These are phyloP conservation scores for Agriopis aurantiaria DNA, from an alignment of 2,888 invertebrate genomes.

Conservation along the genomic window DNA sequence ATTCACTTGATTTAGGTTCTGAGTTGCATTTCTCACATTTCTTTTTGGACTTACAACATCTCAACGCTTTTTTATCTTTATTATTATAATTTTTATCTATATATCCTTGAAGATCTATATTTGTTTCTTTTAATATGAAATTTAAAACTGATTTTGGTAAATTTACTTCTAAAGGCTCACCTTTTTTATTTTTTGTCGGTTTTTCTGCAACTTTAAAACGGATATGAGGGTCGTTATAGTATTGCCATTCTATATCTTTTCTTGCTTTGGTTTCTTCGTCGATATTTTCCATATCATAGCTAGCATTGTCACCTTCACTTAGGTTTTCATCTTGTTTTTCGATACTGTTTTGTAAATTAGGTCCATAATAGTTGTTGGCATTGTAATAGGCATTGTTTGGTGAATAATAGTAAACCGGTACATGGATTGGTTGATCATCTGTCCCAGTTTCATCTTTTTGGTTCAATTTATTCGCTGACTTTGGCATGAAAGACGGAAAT, in stretches of 20 bases:
- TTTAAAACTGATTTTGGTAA: conserved; percentile 9
- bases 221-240: neutral
- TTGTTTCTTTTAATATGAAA: conserved; percentile 12
- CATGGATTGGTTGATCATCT: conserved; percentile 1
- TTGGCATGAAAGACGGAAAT: conserved; percentile 10
- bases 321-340: neutral
- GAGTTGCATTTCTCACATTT: neutral
- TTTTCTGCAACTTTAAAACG: neutral
- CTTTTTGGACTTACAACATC: neutral
- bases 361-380: conserved; percentile 61
- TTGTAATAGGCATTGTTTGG: conserved; percentile 65
- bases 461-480: neutral
- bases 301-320: neutral
- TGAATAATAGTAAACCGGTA: conserved; percentile 55
- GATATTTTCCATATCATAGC: neutral
- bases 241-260: conserved; percentile 8
- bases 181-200: conserved; percentile 22
- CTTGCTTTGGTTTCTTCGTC: neutral
- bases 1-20: neutral
- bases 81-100: neutral
- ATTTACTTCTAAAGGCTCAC: conserved; percentile 1
- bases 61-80: conserved; percentile 6
- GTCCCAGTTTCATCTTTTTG: neutral
- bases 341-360: conserved; percentile 44
- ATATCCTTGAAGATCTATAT: conserved; percentile 8